Conservation (phyloP, 53 echinoderm and acorn worm genomes). For the Zoroaster sp. region DNA sequence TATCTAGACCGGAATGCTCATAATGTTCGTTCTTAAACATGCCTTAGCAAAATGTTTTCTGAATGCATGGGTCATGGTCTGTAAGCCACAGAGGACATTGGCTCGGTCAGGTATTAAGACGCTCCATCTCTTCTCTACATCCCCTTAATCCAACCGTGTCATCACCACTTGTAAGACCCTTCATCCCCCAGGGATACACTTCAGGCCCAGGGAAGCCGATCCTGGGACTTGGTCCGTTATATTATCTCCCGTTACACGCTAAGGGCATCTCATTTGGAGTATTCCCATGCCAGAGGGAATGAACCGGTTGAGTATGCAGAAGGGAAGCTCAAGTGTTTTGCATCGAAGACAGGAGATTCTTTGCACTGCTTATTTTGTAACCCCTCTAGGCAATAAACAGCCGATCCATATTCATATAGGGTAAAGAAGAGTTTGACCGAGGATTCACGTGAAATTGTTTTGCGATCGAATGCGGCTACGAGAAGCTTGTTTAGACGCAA, state of each 20-base stretch:
- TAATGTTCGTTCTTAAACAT: too few relatives aligned
- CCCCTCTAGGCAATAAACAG: constrained; percentile 44
- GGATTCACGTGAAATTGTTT: constrained; percentile 24
- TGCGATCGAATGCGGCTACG: not conserved
- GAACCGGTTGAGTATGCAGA: constrained; percentile 1
- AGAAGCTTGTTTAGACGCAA: constrained; percentile 13
- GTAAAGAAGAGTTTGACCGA: not conserved
- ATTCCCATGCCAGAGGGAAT: constrained; percentile 36
- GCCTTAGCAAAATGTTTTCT: not conserved
- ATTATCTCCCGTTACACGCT: constrained; percentile 38
- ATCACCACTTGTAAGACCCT: constrained; percentile 37
- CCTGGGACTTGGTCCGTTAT: constrained; percentile 2
- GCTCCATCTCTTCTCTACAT: not conserved
- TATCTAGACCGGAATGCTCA: too few relatives aligned
- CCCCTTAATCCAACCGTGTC: constrained; percentile 44
- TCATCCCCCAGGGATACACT: constrained; percentile 23
- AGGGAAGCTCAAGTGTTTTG: constrained; percentile 32
- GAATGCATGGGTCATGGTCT: not conserved
- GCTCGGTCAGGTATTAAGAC: not conserved
- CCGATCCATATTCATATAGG: constrained; percentile 46
- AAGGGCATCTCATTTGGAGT: constrained; percentile 39
- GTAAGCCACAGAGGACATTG: not conserved
- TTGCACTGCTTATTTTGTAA: not conserved
- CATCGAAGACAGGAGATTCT: not conserved
- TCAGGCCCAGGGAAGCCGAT: constrained; percentile 19